Conservation (phyloP, 2,888 invertebrate species). For the Therioaphis trifolii region DNA sequence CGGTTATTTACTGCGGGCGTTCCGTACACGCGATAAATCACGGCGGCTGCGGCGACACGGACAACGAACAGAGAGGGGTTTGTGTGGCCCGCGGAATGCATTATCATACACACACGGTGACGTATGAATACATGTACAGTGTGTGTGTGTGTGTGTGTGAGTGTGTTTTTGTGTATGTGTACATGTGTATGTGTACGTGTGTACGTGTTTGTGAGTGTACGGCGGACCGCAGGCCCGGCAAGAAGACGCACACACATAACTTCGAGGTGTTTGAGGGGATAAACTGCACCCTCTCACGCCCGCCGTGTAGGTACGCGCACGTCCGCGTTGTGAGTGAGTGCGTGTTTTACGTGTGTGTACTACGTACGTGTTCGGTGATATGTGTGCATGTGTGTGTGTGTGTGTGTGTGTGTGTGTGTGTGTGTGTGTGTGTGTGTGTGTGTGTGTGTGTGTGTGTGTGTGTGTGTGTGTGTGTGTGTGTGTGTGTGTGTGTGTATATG, state of each 20-base stretch:
- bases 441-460: not conserved
- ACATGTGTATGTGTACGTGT: too few species aligned
- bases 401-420: too few species aligned
- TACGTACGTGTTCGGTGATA: too few species aligned
- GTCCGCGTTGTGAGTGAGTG: too few species aligned
- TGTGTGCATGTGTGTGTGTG: too few species aligned
- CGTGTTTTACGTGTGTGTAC: too few species aligned
- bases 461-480: constrained; percentile 16
- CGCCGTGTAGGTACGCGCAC: too few species aligned
- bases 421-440: too few species aligned
- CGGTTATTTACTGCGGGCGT: constrained; percentile 58
- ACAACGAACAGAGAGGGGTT: constrained; percentile 13
- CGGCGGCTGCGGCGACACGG: constrained; percentile 42
- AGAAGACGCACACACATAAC: not conserved
- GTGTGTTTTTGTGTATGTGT: too few species aligned
- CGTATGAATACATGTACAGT: not conserved
- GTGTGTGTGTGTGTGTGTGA: too few species aligned
- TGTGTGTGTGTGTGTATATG: constrained; percentile 7
- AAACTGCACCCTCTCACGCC: constrained; percentile 52
- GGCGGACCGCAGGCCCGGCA: not conserved
- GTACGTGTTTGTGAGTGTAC: too few species aligned
- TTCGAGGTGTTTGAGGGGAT: constrained; percentile 41
- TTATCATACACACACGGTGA: constrained; percentile 39
- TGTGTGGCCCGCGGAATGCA: constrained; percentile 48
- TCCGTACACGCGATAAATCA: constrained; percentile 58